A percentile compares a stretch with the other conserved stretches of the same genome.
These are phyloP conservation scores for Toxotes jaculatrix DNA, from an alignment of 2,113 vertebrate genomes.

Conservation along the genomic window DNA sequence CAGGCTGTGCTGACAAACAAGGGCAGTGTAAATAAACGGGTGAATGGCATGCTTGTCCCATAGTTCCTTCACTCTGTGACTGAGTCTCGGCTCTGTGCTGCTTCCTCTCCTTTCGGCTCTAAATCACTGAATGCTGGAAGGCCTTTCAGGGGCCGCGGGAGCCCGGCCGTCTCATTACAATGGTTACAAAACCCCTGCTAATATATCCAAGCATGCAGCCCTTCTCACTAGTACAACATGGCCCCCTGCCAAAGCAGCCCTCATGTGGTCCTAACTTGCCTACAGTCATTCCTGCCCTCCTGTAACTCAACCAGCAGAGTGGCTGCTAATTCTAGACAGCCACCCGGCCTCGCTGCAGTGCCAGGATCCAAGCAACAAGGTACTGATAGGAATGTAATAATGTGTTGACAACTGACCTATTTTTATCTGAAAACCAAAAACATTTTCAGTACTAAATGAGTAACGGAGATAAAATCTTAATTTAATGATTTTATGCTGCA, in stretches of 20 bases:
- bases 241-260: constrained; percentile 72
- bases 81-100: constrained; percentile 38
- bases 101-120: constrained; percentile 61
- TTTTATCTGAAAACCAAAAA: constrained; percentile 1
- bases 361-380: constrained; percentile 23
- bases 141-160: constrained; percentile 65
- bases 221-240: constrained; percentile 76
- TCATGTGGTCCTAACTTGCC: constrained; percentile 54
- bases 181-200: constrained; percentile 76
- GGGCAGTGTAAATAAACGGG: constrained; percentile 60
- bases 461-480: neutral
- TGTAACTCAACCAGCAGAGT: constrained; percentile 56
- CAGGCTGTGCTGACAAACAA: constrained; percentile 62
- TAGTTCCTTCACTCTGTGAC: constrained; percentile 49
- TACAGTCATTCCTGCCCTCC: constrained; percentile 65
- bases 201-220: constrained; percentile 74
- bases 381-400: constrained; percentile 5
- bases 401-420: constrained; percentile 11
- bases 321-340: constrained; percentile 55
- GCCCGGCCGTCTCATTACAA: constrained; percentile 69
- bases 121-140: constrained; percentile 64
- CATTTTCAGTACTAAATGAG: neutral
- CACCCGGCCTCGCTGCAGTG: constrained; percentile 10
- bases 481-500: neutral
- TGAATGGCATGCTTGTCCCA: constrained; percentile 69